These are phyloP conservation scores for Philonicus albiceps DNA, from an alignment of 2,888 invertebrate genomes.

Conservation along the genomic window DNA sequence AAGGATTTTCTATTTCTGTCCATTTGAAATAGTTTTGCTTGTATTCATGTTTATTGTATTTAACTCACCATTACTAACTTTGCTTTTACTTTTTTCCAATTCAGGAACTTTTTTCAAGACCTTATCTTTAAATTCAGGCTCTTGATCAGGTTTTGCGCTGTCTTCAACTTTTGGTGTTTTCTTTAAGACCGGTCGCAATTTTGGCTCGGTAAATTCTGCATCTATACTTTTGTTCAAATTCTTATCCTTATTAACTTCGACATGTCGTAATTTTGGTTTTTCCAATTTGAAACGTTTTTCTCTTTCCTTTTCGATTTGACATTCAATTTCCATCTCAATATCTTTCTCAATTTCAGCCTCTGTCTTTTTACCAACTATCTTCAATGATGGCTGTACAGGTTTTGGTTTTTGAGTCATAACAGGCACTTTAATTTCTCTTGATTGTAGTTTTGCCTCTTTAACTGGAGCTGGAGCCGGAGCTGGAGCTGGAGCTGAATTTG, in stretches of 20 bases:
- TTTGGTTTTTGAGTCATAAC: conserved; percentile 55
- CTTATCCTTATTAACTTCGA: conserved; percentile 61
- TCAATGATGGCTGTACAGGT: conserved; percentile 52
- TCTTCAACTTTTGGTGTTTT: conserved; percentile 62
- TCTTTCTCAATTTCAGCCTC: conserved; percentile 53
- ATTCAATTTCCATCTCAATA: conserved; percentile 58
- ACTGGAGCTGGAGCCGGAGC: conserved; percentile 32
- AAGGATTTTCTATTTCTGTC: too few relatives aligned
- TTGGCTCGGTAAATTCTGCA: conserved; percentile 53
- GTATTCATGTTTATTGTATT: background rate
- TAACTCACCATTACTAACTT: conserved; percentile 19
- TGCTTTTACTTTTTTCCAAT: background rate
- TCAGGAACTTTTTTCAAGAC: conserved; percentile 58
- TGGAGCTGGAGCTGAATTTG: conserved; percentile 34
- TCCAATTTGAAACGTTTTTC: conserved; percentile 58
- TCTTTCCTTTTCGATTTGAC: conserved; percentile 51
- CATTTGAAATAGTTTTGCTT: background rate
- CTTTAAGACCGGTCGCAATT: conserved; percentile 60
- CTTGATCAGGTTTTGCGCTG: conserved; percentile 55
- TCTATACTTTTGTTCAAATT: conserved; percentile 59
- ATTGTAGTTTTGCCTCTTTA: conserved; percentile 53
- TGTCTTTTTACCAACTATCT: conserved; percentile 38
- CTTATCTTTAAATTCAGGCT: conserved; percentile 62
- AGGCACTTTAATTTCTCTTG: conserved; percentile 61
- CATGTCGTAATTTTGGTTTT: conserved; percentile 59